Conservation (phyloP, 1,140 invertebrate genomes). For the fruit fly (Drosophila melanogaster) region Release_6_plus_ISO1_MT NT_037436.4:6401001-6401500, state of each 20-base stretch:
- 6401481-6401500: constrained; percentile 73
- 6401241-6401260: constrained; percentile 4
- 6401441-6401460: constrained; percentile 61
- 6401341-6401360: constrained; percentile 53
- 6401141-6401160: constrained; percentile 64
- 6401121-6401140: constrained; percentile 52
- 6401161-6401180: constrained; percentile 30
- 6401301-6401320: constrained; percentile 40
- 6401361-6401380: constrained; percentile 57
- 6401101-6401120: constrained; percentile 71
- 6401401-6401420: constrained; percentile 35
- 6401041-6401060: constrained; percentile 19
- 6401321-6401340: constrained; percentile 36
- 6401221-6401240: constrained; percentile 13
- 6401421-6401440: constrained; percentile 28
- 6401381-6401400: constrained; percentile 45
- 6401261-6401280: constrained; percentile 11
- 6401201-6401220: constrained; percentile 32
- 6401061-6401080: constrained; percentile 52
- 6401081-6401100: constrained; percentile 66
- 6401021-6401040: constrained; percentile 30
- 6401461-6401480: constrained; percentile 80
- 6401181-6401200: constrained; percentile 1
- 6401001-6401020: constrained; percentile 21
- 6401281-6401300: constrained; percentile 44